Base-by-base conservation (phyloP, 1,140 invertebrate species). In the Zaprionus davidi region DNA sequence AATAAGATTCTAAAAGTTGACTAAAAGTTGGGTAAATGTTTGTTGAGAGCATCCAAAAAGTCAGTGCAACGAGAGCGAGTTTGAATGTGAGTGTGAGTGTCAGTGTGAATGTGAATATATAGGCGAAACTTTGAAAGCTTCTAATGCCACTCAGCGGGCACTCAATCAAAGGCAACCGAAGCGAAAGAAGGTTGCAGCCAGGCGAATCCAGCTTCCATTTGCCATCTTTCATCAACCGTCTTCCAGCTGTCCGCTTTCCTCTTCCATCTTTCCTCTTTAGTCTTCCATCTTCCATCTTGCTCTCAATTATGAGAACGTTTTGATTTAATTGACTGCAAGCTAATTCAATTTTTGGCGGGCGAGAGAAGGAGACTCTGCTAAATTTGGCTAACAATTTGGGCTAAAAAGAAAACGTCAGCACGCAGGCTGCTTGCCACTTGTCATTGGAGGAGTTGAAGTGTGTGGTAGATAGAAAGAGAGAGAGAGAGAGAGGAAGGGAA, bases 251-350 rank as follows among this genome's bases (percentile, higher is more conserved):
- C 31, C 31, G 31, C 15, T 34, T 58, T n/a, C 15, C 9, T 17
- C 31, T 57, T 13, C 6, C 15, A 0, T 44, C 26, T 12, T 24
- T 9, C 11, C 20, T 20, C 20, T 20, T 20, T 20, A 20, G 31
- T 15, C 28, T 24, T 31, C 22, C 12, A 67, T 72, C 41, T 73
- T 58, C 69, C 69, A 72, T 73, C 71, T 73, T 73, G 59, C 41
- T 77, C 71, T 77, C 71, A 77, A 68, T 77, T 77, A 68, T 49
- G 58, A 51, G 58, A 73, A 65, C 75, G 71, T 68, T 77, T 77
- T 73, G 75, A 77, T 73, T 77, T 73, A 77, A 77, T 77, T 77
- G 75, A 77, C 64, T 72, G 71, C 71, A 69, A 59, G 63, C 38
- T 77, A 77, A 77, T 77, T 77, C 75, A 68, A 77, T 77, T 77